Evolutionary conservation across 2,888 invertebrate species (phyloP).

Genomic region (Acrocyrtus sp.): DNA sequence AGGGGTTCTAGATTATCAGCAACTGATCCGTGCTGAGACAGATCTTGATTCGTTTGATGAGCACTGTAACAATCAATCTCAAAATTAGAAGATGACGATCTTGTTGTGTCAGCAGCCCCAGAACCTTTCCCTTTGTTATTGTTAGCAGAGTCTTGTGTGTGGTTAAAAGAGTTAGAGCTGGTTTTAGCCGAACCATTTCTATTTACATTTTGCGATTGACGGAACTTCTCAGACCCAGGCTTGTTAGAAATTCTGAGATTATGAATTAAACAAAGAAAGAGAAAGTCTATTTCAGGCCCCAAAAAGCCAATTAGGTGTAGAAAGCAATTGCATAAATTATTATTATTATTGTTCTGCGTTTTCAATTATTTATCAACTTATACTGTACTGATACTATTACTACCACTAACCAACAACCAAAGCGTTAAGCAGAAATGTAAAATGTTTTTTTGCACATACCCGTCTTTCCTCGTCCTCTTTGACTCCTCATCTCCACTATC

Average conservation of each 20-base stretch:
- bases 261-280: constrained; percentile 25
- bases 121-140: constrained; percentile 54
- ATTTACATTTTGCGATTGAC: constrained; percentile 34
- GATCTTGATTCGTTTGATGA: constrained; percentile 11
- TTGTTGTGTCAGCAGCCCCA: constrained; percentile 12
- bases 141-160: constrained; percentile 50
- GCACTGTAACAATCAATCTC: constrained; percentile 48
- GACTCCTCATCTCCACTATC: constrained; percentile 56
- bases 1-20: constrained; percentile 34
- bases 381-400: too few species aligned
- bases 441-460: constrained; percentile 22
- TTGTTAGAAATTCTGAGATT: constrained; percentile 19
- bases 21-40: constrained; percentile 10
- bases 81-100: constrained; percentile 29
- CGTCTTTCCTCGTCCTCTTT: constrained; percentile 49
- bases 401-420: too few species aligned
- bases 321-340: too few species aligned
- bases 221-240: constrained; percentile 35
- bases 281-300: constrained; percentile 4
- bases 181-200: constrained; percentile 33
- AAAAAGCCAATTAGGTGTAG: too few species aligned
- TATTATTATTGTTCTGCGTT: too few species aligned
- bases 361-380: too few species aligned
- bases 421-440: too few species aligned
- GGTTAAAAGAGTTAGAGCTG: constrained; percentile 43